Evolutionary conservation across 2,113 vertebrate species (phyloP).

Genomic region (Anoplopoma fimbria): DNA sequence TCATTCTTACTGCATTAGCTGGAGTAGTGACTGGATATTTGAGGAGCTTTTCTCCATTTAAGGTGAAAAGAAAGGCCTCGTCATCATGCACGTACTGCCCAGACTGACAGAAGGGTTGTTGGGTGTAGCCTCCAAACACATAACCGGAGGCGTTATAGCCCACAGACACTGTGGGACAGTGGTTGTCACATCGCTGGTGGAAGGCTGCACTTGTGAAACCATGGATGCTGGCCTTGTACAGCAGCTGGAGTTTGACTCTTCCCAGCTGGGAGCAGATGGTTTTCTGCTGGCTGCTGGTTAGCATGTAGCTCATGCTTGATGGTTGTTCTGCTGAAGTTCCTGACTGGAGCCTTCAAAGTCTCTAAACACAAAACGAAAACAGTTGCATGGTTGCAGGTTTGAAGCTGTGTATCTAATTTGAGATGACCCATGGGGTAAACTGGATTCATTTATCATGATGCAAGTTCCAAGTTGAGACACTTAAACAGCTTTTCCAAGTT

Average conservation of each 20-base stretch:
- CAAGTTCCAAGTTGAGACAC: too few species aligned
- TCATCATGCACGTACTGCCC: constrained; percentile 47
- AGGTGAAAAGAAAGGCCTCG: constrained; percentile 76
- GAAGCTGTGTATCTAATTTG: too few species aligned
- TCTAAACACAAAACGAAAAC: too few species aligned
- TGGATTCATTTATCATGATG: too few species aligned
- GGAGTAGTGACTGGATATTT: constrained; percentile 6
- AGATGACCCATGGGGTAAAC: too few species aligned
- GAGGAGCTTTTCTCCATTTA: constrained; percentile 24
- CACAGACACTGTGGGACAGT: constrained; percentile 73
- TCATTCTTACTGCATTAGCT: constrained; percentile 15
- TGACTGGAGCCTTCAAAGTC: too few species aligned
- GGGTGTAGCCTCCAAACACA: constrained; percentile 78
- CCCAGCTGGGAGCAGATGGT: constrained; percentile 55
- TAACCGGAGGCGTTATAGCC: constrained; percentile 74
- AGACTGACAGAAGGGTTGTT: constrained; percentile 54
- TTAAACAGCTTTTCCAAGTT: too few species aligned
- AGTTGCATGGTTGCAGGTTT: too few species aligned
- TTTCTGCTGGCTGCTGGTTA: constrained; percentile 57
- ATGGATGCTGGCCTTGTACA: constrained; percentile 76
- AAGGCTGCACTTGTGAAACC: constrained; percentile 60
- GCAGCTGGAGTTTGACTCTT: constrained; percentile 53
- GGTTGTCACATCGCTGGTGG: constrained; percentile 68
- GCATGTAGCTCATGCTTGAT: constrained; percentile 37
- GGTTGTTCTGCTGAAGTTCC: background rate